A percentile compares a stretch with the other conserved stretches of the same genome.
Conservation (phyloP, 2,888 invertebrate species). For the Heliconius cydno region DNA sequence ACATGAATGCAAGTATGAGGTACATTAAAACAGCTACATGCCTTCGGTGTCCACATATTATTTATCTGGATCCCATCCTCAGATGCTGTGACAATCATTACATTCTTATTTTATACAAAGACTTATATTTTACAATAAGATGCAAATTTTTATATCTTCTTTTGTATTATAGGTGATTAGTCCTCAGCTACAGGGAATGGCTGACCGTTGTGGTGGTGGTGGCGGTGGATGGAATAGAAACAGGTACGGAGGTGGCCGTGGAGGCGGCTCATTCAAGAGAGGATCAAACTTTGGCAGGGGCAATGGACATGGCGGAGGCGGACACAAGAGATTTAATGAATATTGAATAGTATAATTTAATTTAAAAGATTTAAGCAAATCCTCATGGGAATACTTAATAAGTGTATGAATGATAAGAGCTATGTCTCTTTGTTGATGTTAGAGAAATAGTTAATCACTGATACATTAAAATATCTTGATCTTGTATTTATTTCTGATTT, state of each 20-base stretch:
- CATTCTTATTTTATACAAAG: neutral
- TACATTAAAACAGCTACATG: slow-evolving; percentile 87
- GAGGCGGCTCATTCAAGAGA: slow-evolving; percentile 79
- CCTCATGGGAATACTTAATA: slow-evolving; percentile 65
- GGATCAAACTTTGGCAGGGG: slow-evolving; percentile 76
- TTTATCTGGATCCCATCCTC: slow-evolving; percentile 91
- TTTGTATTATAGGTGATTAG: slow-evolving; percentile 86
- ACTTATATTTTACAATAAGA: neutral
- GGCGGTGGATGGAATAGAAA: slow-evolving; percentile 84
- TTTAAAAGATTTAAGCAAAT: slow-evolving; percentile 62
- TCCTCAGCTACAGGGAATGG: slow-evolving; percentile 92
- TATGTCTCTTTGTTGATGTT: slow-evolving; percentile 52
- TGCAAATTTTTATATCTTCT: neutral
- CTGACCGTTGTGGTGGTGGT: slow-evolving; percentile 86
- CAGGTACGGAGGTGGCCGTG: slow-evolving; percentile 75
- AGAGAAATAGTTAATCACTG: slow-evolving; percentile 25
- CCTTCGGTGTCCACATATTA: slow-evolving; percentile 90
- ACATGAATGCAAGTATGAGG: slow-evolving; percentile 91
- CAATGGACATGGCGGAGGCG: slow-evolving; percentile 67
- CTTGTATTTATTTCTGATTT: slow-evolving; percentile 34
- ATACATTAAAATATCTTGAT: slow-evolving; percentile 16
- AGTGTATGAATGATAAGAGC: slow-evolving; percentile 59
- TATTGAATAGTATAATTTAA: slow-evolving; percentile 64
- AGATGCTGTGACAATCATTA: slow-evolving; percentile 82
- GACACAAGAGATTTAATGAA: slow-evolving; percentile 76